These are phyloP conservation scores for Heliconius melpomene DNA, from an alignment of 1,140 invertebrate genomes.

Conservation along the genomic window DNA sequence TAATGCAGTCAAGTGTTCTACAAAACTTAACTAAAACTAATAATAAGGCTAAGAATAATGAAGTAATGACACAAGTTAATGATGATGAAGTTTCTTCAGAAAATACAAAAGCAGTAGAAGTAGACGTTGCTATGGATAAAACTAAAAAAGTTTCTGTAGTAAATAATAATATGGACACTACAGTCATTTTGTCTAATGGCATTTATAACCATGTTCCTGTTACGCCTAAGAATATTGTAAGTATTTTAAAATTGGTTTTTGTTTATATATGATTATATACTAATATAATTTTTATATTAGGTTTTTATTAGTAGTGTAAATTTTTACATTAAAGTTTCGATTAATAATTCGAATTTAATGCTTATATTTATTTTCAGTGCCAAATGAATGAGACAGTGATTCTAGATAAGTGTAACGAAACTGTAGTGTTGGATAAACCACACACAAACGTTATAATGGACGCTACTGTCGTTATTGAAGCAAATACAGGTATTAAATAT, in stretches of 20 bases:
- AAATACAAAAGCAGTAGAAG: background rate
- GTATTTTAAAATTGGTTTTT: slow-evolving; percentile 8
- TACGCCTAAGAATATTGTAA: slow-evolving; percentile 56
- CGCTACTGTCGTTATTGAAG: slow-evolving; percentile 62
- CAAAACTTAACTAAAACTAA: slow-evolving; percentile 26
- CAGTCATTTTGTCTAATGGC: slow-evolving; percentile 57
- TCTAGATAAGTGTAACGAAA: slow-evolving; percentile 40
- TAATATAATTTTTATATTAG: too few relatives aligned
- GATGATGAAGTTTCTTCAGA: slow-evolving; percentile 9
- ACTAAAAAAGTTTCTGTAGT: slow-evolving; percentile 45
- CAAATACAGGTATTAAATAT: slow-evolving; percentile 40
- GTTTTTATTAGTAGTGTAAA: too few relatives aligned
- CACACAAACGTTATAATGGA: slow-evolving; percentile 50
- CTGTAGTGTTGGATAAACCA: slow-evolving; percentile 45
- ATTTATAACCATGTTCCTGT: slow-evolving; percentile 56
- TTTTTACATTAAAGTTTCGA: too few relatives aligned
- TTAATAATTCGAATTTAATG: too few relatives aligned
- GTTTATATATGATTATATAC: too few relatives aligned
- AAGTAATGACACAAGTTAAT: slow-evolving; percentile 23
- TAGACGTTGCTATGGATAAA: slow-evolving; percentile 37
- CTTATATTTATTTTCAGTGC: slow-evolving; percentile 34
- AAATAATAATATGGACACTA: slow-evolving; percentile 54
- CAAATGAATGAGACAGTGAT: slow-evolving; percentile 59
- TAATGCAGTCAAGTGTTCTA: slow-evolving; percentile 25
- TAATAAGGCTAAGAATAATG: slow-evolving; percentile 22